These are phyloP conservation scores for Pygoscelis adeliae DNA, from an alignment of 2,113 vertebrate genomes.

Conservation along the genomic window DNA sequence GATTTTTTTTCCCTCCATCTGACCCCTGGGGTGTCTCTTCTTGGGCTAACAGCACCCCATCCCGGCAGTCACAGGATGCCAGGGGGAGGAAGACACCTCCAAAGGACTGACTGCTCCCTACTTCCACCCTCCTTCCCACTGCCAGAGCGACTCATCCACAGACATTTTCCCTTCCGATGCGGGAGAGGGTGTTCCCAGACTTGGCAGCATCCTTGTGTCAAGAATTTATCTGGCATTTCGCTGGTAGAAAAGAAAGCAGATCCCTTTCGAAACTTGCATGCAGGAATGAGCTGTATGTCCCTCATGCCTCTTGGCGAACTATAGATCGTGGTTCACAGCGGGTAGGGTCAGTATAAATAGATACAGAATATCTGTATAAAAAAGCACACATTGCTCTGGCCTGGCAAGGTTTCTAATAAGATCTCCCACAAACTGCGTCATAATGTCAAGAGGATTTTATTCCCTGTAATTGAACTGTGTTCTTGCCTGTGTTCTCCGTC, in stretches of 20 bases:
- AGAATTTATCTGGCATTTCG: background rate
- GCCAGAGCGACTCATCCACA: background rate
- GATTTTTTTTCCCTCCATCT: background rate
- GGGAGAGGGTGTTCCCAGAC: background rate
- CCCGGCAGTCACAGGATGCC: background rate
- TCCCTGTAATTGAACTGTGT: slow-evolving; percentile 52
- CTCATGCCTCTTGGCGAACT: background rate
- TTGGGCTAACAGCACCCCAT: background rate
- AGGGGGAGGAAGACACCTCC: background rate
- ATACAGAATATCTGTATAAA: background rate
- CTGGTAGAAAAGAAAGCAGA: background rate
- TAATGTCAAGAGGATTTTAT: slow-evolving; percentile 30
- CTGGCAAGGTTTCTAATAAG: slow-evolving; percentile 22
- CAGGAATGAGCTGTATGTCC: background rate
- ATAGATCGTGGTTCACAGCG: background rate
- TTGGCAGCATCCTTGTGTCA: background rate
- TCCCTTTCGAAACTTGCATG: background rate
- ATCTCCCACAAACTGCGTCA: slow-evolving; percentile 62
- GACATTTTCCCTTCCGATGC: background rate
- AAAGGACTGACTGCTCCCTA: background rate
- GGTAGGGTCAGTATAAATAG: slow-evolving; percentile 39
- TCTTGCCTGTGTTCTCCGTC: background rate
- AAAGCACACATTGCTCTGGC: background rate
- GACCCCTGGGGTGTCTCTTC: background rate
- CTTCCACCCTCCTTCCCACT: background rate